Evolutionary conservation across 2,113 vertebrate species (phyloP).

Genomic region (Riparia riparia): DNA sequence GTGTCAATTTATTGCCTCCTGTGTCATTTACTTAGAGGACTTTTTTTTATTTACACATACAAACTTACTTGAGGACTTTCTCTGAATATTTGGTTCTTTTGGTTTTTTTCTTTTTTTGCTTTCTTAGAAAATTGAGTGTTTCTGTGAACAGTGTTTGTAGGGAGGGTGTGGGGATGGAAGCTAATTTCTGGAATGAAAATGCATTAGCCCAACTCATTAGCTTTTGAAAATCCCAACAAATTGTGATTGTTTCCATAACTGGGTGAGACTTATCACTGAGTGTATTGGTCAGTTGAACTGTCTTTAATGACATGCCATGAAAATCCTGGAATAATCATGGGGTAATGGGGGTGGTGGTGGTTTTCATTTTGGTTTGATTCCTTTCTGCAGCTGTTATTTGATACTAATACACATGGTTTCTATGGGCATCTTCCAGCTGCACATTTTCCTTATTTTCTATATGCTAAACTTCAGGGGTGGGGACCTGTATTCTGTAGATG

Average conservation of each 20-base stretch:
- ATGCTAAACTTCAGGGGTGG: not conserved
- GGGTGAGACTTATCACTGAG: not conserved
- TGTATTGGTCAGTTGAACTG: not conserved
- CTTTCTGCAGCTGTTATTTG: not conserved
- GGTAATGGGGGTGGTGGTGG: not conserved
- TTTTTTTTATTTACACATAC: slow-evolving; percentile 80
- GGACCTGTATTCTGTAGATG: not conserved
- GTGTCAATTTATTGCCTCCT: slow-evolving; percentile 99
- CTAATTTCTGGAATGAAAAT: slow-evolving; percentile 62
- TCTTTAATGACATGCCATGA: not conserved
- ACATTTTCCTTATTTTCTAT: not conserved
- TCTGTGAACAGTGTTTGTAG: slow-evolving; percentile 51
- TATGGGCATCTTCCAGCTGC: not conserved
- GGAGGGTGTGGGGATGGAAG: slow-evolving; percentile 49
- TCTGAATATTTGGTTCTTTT: slow-evolving; percentile 62
- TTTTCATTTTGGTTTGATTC: not conserved
- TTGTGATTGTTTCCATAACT: not conserved
- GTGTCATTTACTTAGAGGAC: slow-evolving; percentile 99
- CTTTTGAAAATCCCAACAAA: not conserved
- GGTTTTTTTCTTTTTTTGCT: slow-evolving; percentile 41
- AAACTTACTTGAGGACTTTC: slow-evolving; percentile 72
- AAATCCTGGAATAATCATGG: not conserved
- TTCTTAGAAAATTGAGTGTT: slow-evolving; percentile 65
- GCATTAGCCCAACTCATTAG: slow-evolving; percentile 46
- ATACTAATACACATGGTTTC: not conserved